Percentiles rank a stretch among this genome's conserved stretches.
phyloP scores from a whole-genome alignment of 2,797 vertebrate genomes.

The Erpetoichthys calabaricus region DNA sequence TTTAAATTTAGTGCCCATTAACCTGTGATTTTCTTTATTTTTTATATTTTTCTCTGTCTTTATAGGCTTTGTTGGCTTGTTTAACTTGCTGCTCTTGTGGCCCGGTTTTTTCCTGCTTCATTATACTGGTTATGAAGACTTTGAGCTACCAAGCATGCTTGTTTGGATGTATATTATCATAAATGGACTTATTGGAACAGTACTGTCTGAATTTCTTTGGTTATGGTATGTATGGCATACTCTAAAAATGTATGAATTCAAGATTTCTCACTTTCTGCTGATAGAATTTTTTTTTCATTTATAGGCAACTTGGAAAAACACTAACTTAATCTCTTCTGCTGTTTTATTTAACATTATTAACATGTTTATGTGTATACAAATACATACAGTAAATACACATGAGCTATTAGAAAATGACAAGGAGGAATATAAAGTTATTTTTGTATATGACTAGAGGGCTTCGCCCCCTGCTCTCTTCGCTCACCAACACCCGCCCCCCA shows the following conservation, averaged over 20 bases:
- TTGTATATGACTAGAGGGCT: too few species aligned
- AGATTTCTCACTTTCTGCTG: too few species aligned
- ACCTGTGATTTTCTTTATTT: slow-evolving; percentile 8
- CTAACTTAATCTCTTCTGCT: too few species aligned
- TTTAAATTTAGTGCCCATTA: neutral
- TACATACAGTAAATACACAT: too few species aligned
- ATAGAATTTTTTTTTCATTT: too few species aligned
- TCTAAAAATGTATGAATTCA: neutral
- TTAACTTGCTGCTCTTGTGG: slow-evolving; percentile 90
- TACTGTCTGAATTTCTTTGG: slow-evolving; percentile 93
- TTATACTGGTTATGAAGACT: slow-evolving; percentile 84
- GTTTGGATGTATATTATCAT: slow-evolving; percentile 87
- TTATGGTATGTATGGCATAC: slow-evolving; percentile 63
- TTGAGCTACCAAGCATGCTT: slow-evolving; percentile 82
- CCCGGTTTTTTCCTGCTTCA: slow-evolving; percentile 89
- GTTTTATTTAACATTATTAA: too few species aligned
- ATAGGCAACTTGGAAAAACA: too few species aligned
- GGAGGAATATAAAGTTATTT: too few species aligned
- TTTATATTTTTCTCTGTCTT: slow-evolving; percentile 29
- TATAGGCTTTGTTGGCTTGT: slow-evolving; percentile 86
- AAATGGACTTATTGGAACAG: slow-evolving; percentile 89
- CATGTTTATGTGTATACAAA: too few species aligned
- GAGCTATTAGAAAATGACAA: too few species aligned
- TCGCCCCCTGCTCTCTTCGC: too few species aligned
- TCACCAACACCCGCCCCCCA: too few species aligned